Base-by-base conservation (phyloP, 2,888 invertebrate genomes). In the Philhelius pedissequus region DNA sequence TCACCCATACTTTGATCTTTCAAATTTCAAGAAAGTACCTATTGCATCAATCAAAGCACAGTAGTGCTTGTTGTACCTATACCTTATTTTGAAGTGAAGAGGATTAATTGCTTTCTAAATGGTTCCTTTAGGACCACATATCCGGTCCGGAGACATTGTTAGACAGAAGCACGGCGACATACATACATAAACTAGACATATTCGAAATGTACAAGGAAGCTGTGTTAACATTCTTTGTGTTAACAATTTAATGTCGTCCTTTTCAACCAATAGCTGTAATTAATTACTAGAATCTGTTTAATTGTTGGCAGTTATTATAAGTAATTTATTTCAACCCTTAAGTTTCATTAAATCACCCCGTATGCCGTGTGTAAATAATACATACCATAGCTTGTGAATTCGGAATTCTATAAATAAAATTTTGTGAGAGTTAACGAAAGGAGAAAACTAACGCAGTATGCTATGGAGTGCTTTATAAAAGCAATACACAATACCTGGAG, bases 221-320 rank as follows among this genome's bases (percentile, higher is more conserved):
- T 8, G 30, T 20, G 18, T 30, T 45, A 30, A 64, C 64, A 64
- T 64, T 64, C 64, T 20, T 48, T 32, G 54, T 40, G 27, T 25
- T 68, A n/a, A 38, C 38, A 52, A 38, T 68, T 54, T 54, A 50
- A 64, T 75, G 69, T 64, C 75, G 75, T 74, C 69, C 75, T 64
- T 69, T 75, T 43, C 62, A 75, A 80, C 52, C 80, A 70, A 69
- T 75, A 73, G 69, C 43, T 56, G 56, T 62, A 80, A 80, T 80
- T 80, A 75, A 75, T 75, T 75, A 75, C 35, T 54, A 25, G 75
- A 80, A 75, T 80, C 69, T 62, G 80, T 75, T 62, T 69, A 80
- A 69, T 75, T 75, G 75, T 62, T 56, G 69, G 45, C 75, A 74
- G 60, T 69, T 80, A 80, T 80, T 79, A 56, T 79, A 69, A 69